A percentile compares a stretch with the other conserved stretches of the same genome.
These are phyloP conservation scores for Pelecanus crispus DNA, from an alignment of 2,113 vertebrate genomes.

Conservation along the genomic window DNA sequence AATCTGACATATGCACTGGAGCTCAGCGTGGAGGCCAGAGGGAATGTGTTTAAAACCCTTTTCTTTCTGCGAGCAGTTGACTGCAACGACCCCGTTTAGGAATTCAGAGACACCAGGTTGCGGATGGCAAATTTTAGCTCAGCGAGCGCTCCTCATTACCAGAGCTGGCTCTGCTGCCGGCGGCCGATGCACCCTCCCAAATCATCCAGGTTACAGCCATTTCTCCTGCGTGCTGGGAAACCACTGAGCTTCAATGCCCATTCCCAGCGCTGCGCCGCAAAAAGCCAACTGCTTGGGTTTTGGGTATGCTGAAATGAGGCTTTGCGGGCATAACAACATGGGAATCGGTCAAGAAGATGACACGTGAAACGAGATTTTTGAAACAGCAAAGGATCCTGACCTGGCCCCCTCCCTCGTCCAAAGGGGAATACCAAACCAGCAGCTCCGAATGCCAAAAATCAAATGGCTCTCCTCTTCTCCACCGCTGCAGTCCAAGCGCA, in stretches of 20 bases:
- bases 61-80: background rate
- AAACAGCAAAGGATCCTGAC: background rate
- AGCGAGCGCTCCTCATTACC: background rate
- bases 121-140: background rate
- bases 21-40: background rate
- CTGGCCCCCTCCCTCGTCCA: accelerated
- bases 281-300: background rate
- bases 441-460: background rate
- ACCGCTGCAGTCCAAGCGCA: too few species aligned
- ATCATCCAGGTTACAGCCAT: background rate
- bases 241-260: background rate
- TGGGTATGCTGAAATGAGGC: background rate
- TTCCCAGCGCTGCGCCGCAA: background rate
- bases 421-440: background rate
- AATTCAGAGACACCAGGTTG: background rate
- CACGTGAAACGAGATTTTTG: background rate
- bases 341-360: background rate
- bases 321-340: background rate
- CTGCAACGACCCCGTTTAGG: background rate
- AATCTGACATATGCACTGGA: background rate
- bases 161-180: background rate
- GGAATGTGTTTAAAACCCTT: background rate
- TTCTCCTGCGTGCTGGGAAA: background rate
- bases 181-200: too few species aligned
- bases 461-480: background rate